These are phyloP conservation scores for Tetrao urogallus DNA, from an alignment of 2,113 vertebrate genomes.

Conservation along the genomic window DNA sequence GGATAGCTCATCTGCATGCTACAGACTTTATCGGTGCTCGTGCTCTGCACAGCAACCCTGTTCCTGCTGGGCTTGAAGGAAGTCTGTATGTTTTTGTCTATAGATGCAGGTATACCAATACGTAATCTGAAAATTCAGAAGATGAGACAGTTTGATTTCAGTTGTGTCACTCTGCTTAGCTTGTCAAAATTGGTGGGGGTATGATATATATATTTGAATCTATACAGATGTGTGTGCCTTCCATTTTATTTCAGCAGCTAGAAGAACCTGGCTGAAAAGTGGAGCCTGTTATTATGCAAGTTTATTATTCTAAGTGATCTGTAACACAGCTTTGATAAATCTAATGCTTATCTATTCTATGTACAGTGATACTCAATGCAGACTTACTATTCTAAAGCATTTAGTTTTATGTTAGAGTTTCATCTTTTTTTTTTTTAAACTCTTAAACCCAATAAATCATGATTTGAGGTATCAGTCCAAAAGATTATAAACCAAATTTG, in stretches of 20 bases:
- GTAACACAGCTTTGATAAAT: background rate
- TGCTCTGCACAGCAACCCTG: background rate
- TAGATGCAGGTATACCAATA: background rate
- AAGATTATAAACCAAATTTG: background rate
- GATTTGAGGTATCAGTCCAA: background rate
- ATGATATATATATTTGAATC: background rate
- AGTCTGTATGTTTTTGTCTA: background rate
- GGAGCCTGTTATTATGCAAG: background rate
- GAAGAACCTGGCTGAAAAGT: background rate
- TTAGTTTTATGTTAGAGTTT: background rate
- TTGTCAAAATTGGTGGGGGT: background rate
- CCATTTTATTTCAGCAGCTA: background rate
- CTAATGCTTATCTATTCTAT: background rate
- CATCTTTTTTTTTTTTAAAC: background rate
- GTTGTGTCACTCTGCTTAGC: background rate
- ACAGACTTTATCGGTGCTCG: background rate
- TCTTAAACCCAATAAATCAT: slow-evolving; percentile 2
- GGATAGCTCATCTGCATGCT: background rate
- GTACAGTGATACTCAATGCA: background rate
- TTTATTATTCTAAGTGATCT: background rate
- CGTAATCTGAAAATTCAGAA: background rate
- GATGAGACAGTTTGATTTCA: background rate
- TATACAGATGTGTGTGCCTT: background rate
- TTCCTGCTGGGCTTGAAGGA: accelerated
- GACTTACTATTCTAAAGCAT: background rate